Evolutionary conservation across 2,113 vertebrate genomes (phyloP), one percentile per base, ranked within the genome.

Genomic region (Oplegnathus fasciatus): DNA sequence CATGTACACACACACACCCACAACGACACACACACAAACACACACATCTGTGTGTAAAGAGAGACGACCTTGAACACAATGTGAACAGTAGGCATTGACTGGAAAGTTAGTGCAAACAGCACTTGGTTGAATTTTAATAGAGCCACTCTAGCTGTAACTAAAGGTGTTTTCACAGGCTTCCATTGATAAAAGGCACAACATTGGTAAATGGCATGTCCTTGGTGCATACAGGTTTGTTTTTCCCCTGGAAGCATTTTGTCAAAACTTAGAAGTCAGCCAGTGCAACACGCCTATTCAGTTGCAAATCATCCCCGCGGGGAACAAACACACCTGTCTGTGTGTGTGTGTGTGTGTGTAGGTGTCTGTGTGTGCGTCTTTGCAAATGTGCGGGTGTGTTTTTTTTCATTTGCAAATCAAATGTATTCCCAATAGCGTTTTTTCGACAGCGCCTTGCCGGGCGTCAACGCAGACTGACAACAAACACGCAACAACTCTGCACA

Each of bases 321-420:
- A 84, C 71, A 92, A 83, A 80, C 84, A 86, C 79, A 91, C 91
- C 85, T 91, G 79, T 83, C 9, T 88, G 68, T 37, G 26, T 58
- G 26, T 67, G 69, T 68, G 46, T 46, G 55, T 58, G 80, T 50
- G 67, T 58, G 40, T 54, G 32, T 58, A n/a, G 9, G 46, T 15
- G 32, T 72, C 73, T 28, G 82, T 66, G 57, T 66, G 77, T 28
- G 82, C 60, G 64, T 66, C 26, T 74, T 34, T 89, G 87, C 78
- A 82, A 77, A 81, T 85, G 81, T 69, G 70, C 6, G 10, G 22
- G 62, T 78, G 70, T 67, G 26, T 74, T 83, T 82, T 74, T 73
- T 72, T 80, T 50, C 80, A 95, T 95, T 95, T 95, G 93, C 94
- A 95, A 95, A 95, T 92, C 94, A 96, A 94, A 96, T 95, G 75